A percentile compares a stretch with the other conserved stretches of the same genome.
phyloP scores from a whole-genome alignment of 2,888 invertebrate genomes.

The Ptychoptera contaminata region DNA sequence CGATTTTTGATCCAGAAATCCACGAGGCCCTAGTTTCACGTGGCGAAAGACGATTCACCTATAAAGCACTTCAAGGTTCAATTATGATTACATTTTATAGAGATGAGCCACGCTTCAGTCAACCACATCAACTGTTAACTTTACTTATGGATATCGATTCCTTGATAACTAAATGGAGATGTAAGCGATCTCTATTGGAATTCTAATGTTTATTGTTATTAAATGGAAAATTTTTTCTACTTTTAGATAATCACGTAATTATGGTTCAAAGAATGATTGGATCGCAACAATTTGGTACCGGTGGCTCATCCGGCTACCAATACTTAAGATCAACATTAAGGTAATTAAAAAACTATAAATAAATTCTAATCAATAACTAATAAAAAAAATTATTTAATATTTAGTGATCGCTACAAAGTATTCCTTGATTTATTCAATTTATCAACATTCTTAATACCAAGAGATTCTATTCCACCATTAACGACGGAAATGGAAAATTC shows the following conservation, averaged over 20 bases:
- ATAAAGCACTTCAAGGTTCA: slow-evolving; percentile 88
- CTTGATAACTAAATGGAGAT: slow-evolving; percentile 96
- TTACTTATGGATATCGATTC: slow-evolving; percentile 97
- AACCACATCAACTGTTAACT: slow-evolving; percentile 89
- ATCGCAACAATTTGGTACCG: slow-evolving; percentile 88
- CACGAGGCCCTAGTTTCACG: slow-evolving; percentile 72
- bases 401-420: slow-evolving; percentile 94
- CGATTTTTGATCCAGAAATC: slow-evolving; percentile 70
- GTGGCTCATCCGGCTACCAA: slow-evolving; percentile 96
- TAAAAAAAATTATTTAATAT: slow-evolving; percentile 4
- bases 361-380: slow-evolving; percentile 5
- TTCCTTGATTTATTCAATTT: slow-evolving; percentile 95
- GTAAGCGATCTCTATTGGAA: slow-evolving; percentile 39
- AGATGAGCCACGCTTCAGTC: slow-evolving; percentile 94
- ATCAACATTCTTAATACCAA: slow-evolving; percentile 89
- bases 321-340: slow-evolving; percentile 92
- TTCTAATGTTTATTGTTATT: not conserved
- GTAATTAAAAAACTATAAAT: slow-evolving; percentile 32
- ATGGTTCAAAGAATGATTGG: slow-evolving; percentile 99
- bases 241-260: slow-evolving; percentile 89
- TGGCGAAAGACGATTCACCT: slow-evolving; percentile 61
- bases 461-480: slow-evolving; percentile 77
- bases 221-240: slow-evolving; percentile 1
- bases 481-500: slow-evolving; percentile 51
- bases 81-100: slow-evolving; percentile 96